These are phyloP conservation scores for Paedocypris micromegethes DNA, from an alignment of 2,797 vertebrate genomes.

Conservation along the genomic window DNA sequence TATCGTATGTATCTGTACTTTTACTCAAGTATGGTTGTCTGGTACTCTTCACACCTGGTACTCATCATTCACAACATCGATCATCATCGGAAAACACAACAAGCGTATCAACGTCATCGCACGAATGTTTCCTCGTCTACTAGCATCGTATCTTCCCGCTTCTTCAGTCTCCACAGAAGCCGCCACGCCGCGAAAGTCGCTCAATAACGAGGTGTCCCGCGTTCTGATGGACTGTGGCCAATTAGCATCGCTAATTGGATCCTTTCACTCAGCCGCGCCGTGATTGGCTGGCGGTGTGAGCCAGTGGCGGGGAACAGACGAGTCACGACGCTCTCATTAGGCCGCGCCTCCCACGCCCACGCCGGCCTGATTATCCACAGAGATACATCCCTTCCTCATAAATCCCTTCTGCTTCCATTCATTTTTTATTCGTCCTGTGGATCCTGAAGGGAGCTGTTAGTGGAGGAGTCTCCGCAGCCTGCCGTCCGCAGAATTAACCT, in stretches of 20 bases:
- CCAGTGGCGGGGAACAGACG: constrained; percentile 63
- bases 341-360: constrained; percentile 43
- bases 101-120: too few species aligned
- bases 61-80: too few species aligned
- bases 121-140: too few species aligned
- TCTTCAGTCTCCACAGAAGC: not conserved
- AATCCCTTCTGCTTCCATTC: constrained; percentile 3
- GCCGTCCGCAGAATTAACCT: too few species aligned
- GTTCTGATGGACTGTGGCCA: constrained; percentile 64
- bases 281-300: constrained; percentile 23
- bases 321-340: constrained; percentile 73
- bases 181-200: too few species aligned
- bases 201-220: constrained; percentile 42
- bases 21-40: too few species aligned
- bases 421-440: constrained; percentile 1
- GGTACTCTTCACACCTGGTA: too few species aligned
- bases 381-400: constrained; percentile 10
- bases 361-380: constrained; percentile 14
- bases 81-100: too few species aligned
- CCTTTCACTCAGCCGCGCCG: constrained; percentile 31
- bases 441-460: constrained; percentile 19
- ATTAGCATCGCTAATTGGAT: constrained; percentile 60
- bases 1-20: too few species aligned
- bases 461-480: not conserved
- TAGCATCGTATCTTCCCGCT: too few species aligned